Evolutionary conservation across 1,140 invertebrate genomes (phyloP), one percentile per base, ranked within the genome.

Genomic region (Archivesica marissinica): DNA sequence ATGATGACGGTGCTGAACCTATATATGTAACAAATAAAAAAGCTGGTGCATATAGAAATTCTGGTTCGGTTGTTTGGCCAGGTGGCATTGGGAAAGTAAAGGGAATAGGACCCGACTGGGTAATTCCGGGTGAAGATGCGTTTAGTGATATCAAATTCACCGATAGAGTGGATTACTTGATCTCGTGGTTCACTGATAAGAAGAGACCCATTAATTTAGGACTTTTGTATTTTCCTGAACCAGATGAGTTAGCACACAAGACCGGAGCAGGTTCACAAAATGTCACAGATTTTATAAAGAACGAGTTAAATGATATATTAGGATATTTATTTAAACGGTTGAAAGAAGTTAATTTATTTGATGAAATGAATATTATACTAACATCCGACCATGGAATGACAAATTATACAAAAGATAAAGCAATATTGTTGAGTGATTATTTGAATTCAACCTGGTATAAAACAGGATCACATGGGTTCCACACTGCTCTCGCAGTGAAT

Each of bases 191-290:
- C 76, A 92, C 91, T 41, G 80, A 50, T 95, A 95, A 95, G 95
- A 44, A 96, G 92, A 61, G 76, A 38, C 86, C 86, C 23, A 88
- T 92, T 2, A 92, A 93, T 87, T 93, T 96, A 74, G 95, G 96
- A 13, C 94, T 96, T 90, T 59, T 96, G 20, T 97, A 97, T 88
- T 96, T 96, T 88, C 95, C 96, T 88, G 95, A 97, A 90, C 96
- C 96, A 2, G 96, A 97, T 92, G 91, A 93, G 13, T 93, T 94
- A 83, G 96, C 93, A 30, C 93, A 94, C 86, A 54, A 66, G 0
- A 84, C 82, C n/a, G 93, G 94, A 15, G 90, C 93, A 9, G 79
- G 90, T 20, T 89, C 89, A 25, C 28, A 59, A 39, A 86, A 93
- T 61, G 61, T 83, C 17, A 68, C 79, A 13, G 79, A 82, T 33